Conservation (phyloP, 2,797 vertebrate genomes). For the Babyrousa celebensis region DNA sequence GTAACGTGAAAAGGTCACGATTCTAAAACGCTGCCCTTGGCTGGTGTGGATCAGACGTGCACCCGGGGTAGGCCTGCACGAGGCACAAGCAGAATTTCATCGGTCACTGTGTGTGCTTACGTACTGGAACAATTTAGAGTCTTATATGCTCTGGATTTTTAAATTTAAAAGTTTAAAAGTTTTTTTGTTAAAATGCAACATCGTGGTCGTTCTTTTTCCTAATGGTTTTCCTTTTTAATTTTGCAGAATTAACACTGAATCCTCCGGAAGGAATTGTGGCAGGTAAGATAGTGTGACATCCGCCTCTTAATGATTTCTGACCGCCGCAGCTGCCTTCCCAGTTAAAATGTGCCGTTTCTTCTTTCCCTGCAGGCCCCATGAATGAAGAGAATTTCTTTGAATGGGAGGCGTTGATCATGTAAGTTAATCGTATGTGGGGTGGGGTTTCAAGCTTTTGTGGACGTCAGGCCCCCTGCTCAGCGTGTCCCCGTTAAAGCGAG, state of each 20-base stretch:
- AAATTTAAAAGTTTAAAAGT: background rate
- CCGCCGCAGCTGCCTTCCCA: background rate
- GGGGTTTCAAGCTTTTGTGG: background rate
- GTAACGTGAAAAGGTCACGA: background rate
- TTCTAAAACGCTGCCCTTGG: background rate
- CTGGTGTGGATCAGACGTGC: background rate
- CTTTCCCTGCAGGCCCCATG: constrained; percentile 93
- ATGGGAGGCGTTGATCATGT: constrained; percentile 99
- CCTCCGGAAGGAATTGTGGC: constrained; percentile 99
- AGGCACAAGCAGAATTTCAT: background rate
- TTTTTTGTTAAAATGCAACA: constrained; percentile 20
- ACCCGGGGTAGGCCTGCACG: background rate
- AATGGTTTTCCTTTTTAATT: constrained; percentile 82
- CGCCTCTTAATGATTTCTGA: background rate
- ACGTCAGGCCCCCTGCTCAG: background rate
- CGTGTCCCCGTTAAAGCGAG: background rate
- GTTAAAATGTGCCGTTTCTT: background rate
- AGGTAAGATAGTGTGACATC: constrained; percentile 92
- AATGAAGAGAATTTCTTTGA: constrained; percentile 99
- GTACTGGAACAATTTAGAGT: background rate
- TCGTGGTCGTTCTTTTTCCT: background rate
- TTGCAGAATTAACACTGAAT: constrained; percentile 97
- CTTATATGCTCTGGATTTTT: background rate
- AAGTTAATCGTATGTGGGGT: constrained; percentile 88
- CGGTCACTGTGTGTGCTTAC: background rate